phyloP scores from a whole-genome alignment of 2,797 vertebrate genomes.

The Pristis pectinata region DNA sequence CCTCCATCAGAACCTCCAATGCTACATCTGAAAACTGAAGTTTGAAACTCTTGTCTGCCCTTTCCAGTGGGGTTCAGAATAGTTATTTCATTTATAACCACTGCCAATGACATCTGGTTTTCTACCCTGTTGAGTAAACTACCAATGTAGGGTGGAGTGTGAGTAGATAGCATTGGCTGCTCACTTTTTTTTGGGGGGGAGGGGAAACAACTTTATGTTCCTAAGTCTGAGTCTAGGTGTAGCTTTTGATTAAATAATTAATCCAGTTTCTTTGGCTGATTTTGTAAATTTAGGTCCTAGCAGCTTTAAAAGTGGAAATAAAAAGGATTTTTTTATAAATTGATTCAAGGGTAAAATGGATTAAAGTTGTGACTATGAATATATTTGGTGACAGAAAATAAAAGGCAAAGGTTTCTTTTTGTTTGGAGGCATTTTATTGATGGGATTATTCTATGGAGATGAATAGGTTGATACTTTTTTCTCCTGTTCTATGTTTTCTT shows the following conservation, averaged over 20 bases:
- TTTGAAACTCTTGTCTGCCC: not conserved
- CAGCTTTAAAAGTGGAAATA: not conserved
- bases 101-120: not conserved
- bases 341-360: too few relatives aligned
- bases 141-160: not conserved
- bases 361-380: not conserved
- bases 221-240: not conserved
- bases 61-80: not conserved
- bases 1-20: not conserved
- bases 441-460: not conserved
- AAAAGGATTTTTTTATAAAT: too few relatives aligned
- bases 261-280: not conserved
- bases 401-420: not conserved
- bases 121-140: not conserved
- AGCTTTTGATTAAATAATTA: not conserved
- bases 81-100: not conserved
- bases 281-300: not conserved
- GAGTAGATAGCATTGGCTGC: too few relatives aligned
- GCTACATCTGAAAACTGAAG: not conserved
- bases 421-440: not conserved
- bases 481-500: not conserved
- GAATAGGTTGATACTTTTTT: not conserved
- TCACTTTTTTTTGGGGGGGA: not conserved
- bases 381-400: not conserved
- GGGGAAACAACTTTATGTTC: not conserved